Conservation (phyloP, 2,797 vertebrate genomes). For the Gallinago stenura region DNA sequence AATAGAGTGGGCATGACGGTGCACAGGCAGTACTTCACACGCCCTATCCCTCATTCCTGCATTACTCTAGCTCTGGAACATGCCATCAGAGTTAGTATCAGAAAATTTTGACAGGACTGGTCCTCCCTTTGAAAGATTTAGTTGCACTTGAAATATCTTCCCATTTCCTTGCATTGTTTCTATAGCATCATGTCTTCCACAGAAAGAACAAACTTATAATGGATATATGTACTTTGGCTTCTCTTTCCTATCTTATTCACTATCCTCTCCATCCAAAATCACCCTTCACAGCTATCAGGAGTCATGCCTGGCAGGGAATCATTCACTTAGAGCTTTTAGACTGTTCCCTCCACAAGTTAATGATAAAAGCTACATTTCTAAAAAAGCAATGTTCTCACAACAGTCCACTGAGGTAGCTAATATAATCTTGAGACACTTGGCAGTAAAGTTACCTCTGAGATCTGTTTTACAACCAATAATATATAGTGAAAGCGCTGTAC, state of each 20-base stretch:
- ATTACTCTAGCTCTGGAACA: neutral
- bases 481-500: neutral
- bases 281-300: conserved; percentile 54
- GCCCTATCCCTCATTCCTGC: neutral
- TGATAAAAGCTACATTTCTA: conserved; percentile 58
- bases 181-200: neutral
- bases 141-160: neutral
- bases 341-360: conserved; percentile 30
- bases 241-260: conserved; percentile 7
- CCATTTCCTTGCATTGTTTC: neutral
- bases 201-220: neutral
- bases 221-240: neutral
- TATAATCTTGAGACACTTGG: conserved; percentile 57
- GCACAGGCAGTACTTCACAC: neutral
- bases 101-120: neutral
- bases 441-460: conserved; percentile 60
- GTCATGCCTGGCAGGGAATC: conserved; percentile 45
- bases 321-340: conserved; percentile 55
- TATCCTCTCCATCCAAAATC: neutral
- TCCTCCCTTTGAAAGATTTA: neutral
- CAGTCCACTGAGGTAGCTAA: conserved; percentile 59
- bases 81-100: neutral
- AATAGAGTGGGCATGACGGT: neutral
- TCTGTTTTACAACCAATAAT: conserved; percentile 21
- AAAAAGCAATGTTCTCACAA: conserved; percentile 64